phyloP scores from a whole-genome alignment of 1,140 invertebrate genomes.

The Drosophila ironensis region DNA sequence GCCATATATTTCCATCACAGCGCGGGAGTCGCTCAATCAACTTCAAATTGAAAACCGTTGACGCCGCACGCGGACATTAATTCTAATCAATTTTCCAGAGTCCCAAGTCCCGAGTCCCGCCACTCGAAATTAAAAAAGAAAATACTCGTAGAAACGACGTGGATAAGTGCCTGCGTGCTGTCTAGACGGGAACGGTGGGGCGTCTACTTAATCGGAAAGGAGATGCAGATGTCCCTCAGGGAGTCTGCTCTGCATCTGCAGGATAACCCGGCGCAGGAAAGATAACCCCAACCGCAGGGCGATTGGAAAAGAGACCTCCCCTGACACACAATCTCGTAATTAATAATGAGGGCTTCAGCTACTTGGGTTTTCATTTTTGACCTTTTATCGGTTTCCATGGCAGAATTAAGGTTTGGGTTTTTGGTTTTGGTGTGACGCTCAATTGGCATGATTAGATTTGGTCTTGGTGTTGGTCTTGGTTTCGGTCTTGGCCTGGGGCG shows the following conservation, averaged over 20 bases:
- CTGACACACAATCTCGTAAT: slow-evolving; percentile 44
- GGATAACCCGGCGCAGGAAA: slow-evolving; percentile 9
- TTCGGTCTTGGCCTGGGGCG: too few relatives aligned
- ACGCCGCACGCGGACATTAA: slow-evolving; percentile 66
- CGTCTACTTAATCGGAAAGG: slow-evolving; percentile 68
- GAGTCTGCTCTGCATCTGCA: slow-evolving; percentile 5
- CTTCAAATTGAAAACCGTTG: slow-evolving; percentile 62
- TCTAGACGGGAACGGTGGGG: slow-evolving; percentile 53
- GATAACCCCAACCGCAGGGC: slow-evolving; percentile 21
- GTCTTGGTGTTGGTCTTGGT: slow-evolving; percentile 21
- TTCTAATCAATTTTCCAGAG: slow-evolving; percentile 71
- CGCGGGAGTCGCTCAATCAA: slow-evolving; percentile 56
- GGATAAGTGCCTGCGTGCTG: slow-evolving; percentile 30
- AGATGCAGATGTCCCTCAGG: slow-evolving; percentile 33
- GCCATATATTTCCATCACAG: slow-evolving; percentile 38
- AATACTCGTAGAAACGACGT: slow-evolving; percentile 65
- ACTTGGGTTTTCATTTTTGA: neutral
- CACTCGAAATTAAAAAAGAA: too few relatives aligned
- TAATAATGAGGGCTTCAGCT: slow-evolving; percentile 47
- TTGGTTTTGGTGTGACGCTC: slow-evolving; percentile 34
- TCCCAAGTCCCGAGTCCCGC: neutral
- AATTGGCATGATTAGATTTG: slow-evolving; percentile 72
- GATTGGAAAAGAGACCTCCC: slow-evolving; percentile 54
- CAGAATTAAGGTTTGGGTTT: slow-evolving; percentile 11
- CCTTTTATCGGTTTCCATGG: slow-evolving; percentile 4